These are phyloP conservation scores for Drosophila lutescens DNA, from an alignment of 2,888 invertebrate genomes.

Conservation along the genomic window DNA sequence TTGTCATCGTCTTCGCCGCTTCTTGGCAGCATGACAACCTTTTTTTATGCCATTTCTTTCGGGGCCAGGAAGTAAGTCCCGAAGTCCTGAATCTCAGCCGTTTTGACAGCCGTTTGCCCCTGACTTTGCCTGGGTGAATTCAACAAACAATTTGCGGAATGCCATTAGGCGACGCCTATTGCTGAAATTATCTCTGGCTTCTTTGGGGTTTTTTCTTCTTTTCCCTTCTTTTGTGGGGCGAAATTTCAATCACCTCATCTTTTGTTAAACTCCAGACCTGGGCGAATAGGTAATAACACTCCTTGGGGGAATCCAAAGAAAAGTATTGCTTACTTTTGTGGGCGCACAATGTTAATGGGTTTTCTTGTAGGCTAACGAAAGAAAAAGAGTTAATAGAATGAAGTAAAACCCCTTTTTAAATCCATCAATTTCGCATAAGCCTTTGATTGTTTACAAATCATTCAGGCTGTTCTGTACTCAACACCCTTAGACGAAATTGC, in stretches of 20 bases:
- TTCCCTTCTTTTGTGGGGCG: slow-evolving; percentile 6
- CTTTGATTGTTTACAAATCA: slow-evolving; percentile 38
- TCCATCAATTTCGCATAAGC: slow-evolving; percentile 38
- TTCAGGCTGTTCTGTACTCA: slow-evolving; percentile 31
- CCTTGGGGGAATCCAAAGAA: slow-evolving; percentile 22
- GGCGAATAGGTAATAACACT: slow-evolving; percentile 57
- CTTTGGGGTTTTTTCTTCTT: slow-evolving; percentile 15
- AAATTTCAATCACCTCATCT: slow-evolving; percentile 77
- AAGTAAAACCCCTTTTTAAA: slow-evolving; percentile 19
- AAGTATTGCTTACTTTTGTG: slow-evolving; percentile 40
- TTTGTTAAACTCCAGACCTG: slow-evolving; percentile 57
- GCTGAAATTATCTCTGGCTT: slow-evolving; percentile 69
- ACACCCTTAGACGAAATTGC: slow-evolving; percentile 58
- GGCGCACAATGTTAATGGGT: slow-evolving; percentile 40
- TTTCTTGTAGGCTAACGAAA: slow-evolving; percentile 1
- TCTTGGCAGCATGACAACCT: slow-evolving; percentile 74
- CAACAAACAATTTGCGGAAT: slow-evolving; percentile 78
- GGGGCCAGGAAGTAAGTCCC: slow-evolving; percentile 10
- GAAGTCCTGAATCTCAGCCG: slow-evolving; percentile 44
- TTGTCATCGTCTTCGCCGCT: slow-evolving; percentile 52
- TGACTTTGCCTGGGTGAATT: slow-evolving; percentile 34
- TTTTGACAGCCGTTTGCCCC: slow-evolving; percentile 68
- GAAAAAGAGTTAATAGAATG: slow-evolving; percentile 14
- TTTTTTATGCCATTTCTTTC: slow-evolving; percentile 46
- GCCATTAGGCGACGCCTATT: slow-evolving; percentile 78